Conservation (phyloP, 2,113 vertebrate genomes). For the Tringa solitaria region DNA sequence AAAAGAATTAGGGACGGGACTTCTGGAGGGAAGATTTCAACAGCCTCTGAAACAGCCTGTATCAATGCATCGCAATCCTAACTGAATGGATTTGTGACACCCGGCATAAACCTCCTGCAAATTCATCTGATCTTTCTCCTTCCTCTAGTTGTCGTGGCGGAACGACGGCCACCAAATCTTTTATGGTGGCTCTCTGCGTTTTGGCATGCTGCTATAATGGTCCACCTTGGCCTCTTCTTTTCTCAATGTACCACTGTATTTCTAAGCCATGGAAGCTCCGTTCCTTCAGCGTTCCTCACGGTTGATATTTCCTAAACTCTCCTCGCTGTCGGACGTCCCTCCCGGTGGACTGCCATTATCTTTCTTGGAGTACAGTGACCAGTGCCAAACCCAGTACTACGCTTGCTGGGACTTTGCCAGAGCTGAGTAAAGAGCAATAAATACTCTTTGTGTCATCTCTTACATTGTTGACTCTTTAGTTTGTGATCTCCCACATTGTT, state of each 20-base stretch:
- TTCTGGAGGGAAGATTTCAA: not conserved
- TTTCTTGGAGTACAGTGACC: not conserved
- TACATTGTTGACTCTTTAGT: not conserved
- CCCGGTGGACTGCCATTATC: fast-evolving
- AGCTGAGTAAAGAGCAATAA: not conserved
- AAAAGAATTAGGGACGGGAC: not conserved
- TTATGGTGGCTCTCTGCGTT: not conserved
- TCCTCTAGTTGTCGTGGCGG: not conserved
- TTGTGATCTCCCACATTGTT: not conserved
- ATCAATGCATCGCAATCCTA: not conserved
- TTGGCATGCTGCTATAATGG: not conserved
- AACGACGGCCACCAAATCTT: conserved; percentile 19
- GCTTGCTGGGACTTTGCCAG: not conserved
- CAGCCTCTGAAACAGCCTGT: not conserved
- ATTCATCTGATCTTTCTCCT: not conserved
- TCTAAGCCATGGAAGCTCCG: not conserved
- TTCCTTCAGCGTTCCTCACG: not conserved
- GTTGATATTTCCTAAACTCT: not conserved
- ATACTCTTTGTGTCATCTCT: not conserved
- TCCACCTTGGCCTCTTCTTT: not conserved
- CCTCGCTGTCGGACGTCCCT: not conserved
- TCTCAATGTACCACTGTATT: not conserved
- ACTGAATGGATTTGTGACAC: not conserved
- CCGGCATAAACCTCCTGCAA: not conserved
- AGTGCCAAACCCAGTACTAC: not conserved